phyloP scores from a whole-genome alignment of 2,888 invertebrate species.

The Monopis laevigella region DNA sequence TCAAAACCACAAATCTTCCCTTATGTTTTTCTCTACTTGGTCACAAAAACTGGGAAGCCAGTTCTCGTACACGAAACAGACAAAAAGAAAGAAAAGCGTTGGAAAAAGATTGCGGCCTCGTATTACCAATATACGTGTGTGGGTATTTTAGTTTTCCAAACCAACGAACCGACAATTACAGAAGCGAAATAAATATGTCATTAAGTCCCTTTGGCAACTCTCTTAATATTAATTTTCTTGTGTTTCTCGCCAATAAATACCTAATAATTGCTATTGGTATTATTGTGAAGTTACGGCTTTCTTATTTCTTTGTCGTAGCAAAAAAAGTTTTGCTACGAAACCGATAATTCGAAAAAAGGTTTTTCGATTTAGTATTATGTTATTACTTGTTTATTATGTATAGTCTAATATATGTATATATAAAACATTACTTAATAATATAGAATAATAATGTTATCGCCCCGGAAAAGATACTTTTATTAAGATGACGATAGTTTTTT shows the following conservation, averaged over 20 bases:
- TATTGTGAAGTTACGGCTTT: background rate
- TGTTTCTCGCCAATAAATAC: no score
- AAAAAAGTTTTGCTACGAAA: background rate
- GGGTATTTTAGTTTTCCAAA: constrained; percentile 8
- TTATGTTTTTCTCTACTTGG: constrained; percentile 24
- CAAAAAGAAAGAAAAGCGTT: constrained; percentile 5
- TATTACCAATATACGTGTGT: background rate
- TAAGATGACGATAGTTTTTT: no score
- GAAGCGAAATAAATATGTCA: constrained; percentile 6
- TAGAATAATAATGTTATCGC: no score
- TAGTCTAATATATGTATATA: no score
- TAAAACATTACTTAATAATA: no score
- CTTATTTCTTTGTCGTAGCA: constrained; percentile 5
- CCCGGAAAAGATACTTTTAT: no score
- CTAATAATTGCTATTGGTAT: no score
- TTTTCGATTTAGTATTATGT: background rate
- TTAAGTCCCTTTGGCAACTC: background rate
- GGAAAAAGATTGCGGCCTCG: constrained; percentile 7
- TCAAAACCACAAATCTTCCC: constrained; percentile 31
- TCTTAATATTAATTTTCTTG: background rate
- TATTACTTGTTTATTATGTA: no score
- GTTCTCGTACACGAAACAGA: constrained; percentile 28
- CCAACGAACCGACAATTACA: constrained; percentile 9
- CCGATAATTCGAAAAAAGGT: no score
- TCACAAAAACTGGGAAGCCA: constrained; percentile 27